These are phyloP conservation scores for Alces alces DNA, from an alignment of 2,113 vertebrate genomes.

Conservation along the genomic window DNA sequence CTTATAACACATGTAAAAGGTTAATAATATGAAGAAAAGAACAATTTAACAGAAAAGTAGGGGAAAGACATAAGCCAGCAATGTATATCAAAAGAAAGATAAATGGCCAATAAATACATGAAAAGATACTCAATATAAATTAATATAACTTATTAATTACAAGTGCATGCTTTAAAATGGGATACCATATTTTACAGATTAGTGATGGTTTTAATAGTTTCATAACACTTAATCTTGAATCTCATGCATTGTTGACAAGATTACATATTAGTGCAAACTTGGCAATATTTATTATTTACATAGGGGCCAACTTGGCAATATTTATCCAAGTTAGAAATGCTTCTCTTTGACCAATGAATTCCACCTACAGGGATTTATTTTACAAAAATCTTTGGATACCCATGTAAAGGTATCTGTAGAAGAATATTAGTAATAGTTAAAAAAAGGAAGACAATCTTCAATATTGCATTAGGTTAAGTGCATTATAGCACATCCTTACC, in stretches of 20 bases:
- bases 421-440: neutral
- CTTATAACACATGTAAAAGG: neutral
- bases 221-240: neutral
- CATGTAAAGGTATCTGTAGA: neutral
- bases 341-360: neutral
- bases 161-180: neutral
- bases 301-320: neutral
- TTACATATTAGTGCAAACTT: neutral
- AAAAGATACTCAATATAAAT: neutral
- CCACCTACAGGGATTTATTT: neutral
- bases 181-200: neutral
- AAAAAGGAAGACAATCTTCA: neutral
- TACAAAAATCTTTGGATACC: neutral
- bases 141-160: neutral
- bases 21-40: neutral
- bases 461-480: neutral
- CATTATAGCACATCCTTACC: neutral
- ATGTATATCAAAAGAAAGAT: neutral
- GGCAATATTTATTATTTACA: too few species aligned
- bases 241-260: neutral
- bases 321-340: neutral
- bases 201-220: neutral
- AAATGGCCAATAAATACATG: neutral
- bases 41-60: neutral
- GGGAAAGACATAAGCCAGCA: neutral